These are phyloP conservation scores for Theristicus caerulescens DNA, from an alignment of 2,113 vertebrate species.

Conservation along the genomic window DNA sequence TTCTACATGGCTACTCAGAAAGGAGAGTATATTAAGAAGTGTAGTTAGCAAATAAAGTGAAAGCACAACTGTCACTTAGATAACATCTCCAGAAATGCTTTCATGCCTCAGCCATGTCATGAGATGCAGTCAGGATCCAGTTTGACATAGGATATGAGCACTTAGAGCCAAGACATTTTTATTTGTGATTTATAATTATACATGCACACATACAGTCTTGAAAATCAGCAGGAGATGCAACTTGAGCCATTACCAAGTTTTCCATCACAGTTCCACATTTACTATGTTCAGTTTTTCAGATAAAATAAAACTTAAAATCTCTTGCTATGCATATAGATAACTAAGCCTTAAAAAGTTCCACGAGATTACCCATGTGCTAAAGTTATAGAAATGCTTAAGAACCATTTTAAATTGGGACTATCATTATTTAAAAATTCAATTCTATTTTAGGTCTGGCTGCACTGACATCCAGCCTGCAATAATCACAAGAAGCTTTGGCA, in stretches of 20 bases:
- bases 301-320: neutral
- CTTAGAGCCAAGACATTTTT: constrained; percentile 35
- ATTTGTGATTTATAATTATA: constrained; percentile 49
- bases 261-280: neutral
- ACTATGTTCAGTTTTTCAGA: neutral
- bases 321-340: neutral
- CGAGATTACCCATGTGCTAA: neutral
- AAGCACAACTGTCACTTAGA: constrained; percentile 32
- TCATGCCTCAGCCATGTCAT: constrained; percentile 26
- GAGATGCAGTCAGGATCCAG: constrained; percentile 34
- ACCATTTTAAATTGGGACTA: neutral
- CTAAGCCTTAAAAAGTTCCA: neutral
- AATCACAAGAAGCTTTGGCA: neutral
- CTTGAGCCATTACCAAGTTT: constrained; percentile 1
- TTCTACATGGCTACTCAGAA: neutral
- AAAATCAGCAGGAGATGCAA: constrained; percentile 17
- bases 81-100: constrained; percentile 37
- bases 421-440: neutral
- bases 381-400: neutral
- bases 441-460: constrained; percentile 35
- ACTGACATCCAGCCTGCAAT: neutral
- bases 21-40: neutral
- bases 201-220: neutral
- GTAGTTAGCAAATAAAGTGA: neutral
- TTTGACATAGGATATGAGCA: constrained; percentile 24